Percentiles rank a stretch among this genome's conserved stretches.
phyloP scores from a whole-genome alignment of 2,113 vertebrate species.

The Salminus brasiliensis region DNA sequence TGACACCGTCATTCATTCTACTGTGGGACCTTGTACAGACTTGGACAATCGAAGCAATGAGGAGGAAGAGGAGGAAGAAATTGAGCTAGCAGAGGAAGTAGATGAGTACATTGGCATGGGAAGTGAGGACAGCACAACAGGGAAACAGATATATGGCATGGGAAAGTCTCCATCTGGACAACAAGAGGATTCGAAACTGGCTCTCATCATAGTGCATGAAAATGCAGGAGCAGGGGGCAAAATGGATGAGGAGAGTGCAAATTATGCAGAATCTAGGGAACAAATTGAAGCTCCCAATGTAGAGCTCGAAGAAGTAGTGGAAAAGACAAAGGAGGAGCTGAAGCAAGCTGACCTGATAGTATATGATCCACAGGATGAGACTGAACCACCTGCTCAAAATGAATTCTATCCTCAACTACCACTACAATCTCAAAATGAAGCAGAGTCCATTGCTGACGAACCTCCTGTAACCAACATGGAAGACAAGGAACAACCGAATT shows the following conservation, averaged over 20 bases:
- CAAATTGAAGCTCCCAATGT: neutral
- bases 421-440: neutral
- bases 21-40: conserved; percentile 48
- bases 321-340: neutral
- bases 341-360: neutral
- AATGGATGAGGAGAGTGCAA: neutral
- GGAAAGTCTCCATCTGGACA: neutral
- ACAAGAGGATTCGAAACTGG: neutral
- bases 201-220: neutral
- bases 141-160: neutral
- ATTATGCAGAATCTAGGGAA: neutral
- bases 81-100: conserved; percentile 73
- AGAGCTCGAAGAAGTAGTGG: neutral
- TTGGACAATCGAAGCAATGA: conserved; percentile 41
- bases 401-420: neutral
- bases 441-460: neutral
- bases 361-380: neutral
- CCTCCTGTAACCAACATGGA: neutral
- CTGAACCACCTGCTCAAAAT: neutral
- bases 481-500: neutral
- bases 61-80: conserved; percentile 58
- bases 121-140: conserved; percentile 21
- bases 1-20: conserved; percentile 42
- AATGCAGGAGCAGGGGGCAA: neutral
- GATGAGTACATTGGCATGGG: conserved; percentile 66